phyloP scores from a whole-genome alignment of 2,888 invertebrate species.

The Sclerodermus sp. region DNA sequence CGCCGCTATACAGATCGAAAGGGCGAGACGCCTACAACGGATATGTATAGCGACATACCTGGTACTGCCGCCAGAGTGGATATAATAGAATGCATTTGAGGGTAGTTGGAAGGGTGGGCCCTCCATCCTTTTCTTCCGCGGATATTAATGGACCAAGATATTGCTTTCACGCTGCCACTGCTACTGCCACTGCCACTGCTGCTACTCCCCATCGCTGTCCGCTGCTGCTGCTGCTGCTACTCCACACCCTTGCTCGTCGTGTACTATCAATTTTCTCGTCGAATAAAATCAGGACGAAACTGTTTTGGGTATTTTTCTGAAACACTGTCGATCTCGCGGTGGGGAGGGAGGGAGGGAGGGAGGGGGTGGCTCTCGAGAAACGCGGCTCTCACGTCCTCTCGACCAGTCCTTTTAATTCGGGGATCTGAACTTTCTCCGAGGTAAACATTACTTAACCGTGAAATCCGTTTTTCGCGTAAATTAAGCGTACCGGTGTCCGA shows the following conservation, averaged over 20 bases:
- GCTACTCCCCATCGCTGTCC: not conserved
- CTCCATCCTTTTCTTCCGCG: slow-evolving; percentile 29
- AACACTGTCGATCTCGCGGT: too few species aligned
- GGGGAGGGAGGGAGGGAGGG: too few species aligned
- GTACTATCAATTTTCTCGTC: slow-evolving; percentile 38
- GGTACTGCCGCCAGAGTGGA: slow-evolving; percentile 2
- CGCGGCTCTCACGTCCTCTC: too few species aligned
- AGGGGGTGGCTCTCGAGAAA: too few species aligned
- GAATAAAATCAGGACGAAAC: slow-evolving; percentile 29
- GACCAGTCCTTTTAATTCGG: too few species aligned
- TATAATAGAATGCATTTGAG: slow-evolving; percentile 42
- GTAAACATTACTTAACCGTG: slow-evolving; percentile 1
- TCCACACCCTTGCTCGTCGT: slow-evolving; percentile 22
- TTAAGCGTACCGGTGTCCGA: slow-evolving; percentile 4
- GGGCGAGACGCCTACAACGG: slow-evolving; percentile 11
- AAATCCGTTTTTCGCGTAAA: slow-evolving; percentile 3
- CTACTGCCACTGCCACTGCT: not conserved
- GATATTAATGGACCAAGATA: slow-evolving; percentile 51
- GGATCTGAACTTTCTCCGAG: too few species aligned
- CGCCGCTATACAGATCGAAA: slow-evolving; percentile 16
- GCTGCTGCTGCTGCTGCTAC: slow-evolving; percentile 6
- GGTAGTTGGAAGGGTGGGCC: not conserved
- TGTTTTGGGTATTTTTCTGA: too few species aligned
- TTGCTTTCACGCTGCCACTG: slow-evolving; percentile 42
- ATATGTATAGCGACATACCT: slow-evolving; percentile 20